Conservation (phyloP, 1,140 invertebrate species). For the Megalopta genalis region DNA sequence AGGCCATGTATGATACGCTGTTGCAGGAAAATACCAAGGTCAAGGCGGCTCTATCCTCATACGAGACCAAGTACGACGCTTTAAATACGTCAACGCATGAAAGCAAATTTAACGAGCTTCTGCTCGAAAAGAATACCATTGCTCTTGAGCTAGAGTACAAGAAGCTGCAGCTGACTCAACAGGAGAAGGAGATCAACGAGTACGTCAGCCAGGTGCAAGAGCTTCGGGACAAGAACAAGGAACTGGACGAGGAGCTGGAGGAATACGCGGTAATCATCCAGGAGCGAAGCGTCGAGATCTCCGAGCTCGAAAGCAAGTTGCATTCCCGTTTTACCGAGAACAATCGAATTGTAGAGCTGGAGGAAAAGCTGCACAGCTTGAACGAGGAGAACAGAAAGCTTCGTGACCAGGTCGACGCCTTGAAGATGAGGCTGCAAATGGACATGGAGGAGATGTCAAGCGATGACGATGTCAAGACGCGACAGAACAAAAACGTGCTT, state of each 20-base stretch:
- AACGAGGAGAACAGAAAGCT: slow-evolving; percentile 35
- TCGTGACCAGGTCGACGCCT: background rate
- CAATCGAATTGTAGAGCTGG: slow-evolving; percentile 26
- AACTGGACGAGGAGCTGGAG: slow-evolving; percentile 69
- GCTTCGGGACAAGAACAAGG: slow-evolving; percentile 55
- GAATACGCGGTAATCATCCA: slow-evolving; percentile 65
- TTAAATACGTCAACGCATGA: slow-evolving; percentile 37
- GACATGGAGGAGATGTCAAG: background rate
- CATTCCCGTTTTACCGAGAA: slow-evolving; percentile 31
- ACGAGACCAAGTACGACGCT: slow-evolving; percentile 49
- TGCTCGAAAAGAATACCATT: slow-evolving; percentile 66
- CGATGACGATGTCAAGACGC: background rate
- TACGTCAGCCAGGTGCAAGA: too few species aligned
- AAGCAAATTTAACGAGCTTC: slow-evolving; percentile 53
- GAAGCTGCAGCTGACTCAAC: slow-evolving; percentile 48
- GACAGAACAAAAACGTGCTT: background rate
- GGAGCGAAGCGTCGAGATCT: slow-evolving; percentile 26
- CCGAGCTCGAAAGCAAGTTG: slow-evolving; percentile 29
- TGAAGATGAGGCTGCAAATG: slow-evolving; percentile 16
- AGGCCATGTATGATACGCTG: slow-evolving; percentile 45
- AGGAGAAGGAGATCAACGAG: slow-evolving; percentile 47
- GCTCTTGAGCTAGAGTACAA: slow-evolving; percentile 65
- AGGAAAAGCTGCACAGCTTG: slow-evolving; percentile 45
- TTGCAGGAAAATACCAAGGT: slow-evolving; percentile 63
- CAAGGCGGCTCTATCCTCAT: slow-evolving; percentile 30